Evolutionary conservation across 2,888 invertebrate genomes (phyloP).

Genomic region (Dasypolia templi): DNA sequence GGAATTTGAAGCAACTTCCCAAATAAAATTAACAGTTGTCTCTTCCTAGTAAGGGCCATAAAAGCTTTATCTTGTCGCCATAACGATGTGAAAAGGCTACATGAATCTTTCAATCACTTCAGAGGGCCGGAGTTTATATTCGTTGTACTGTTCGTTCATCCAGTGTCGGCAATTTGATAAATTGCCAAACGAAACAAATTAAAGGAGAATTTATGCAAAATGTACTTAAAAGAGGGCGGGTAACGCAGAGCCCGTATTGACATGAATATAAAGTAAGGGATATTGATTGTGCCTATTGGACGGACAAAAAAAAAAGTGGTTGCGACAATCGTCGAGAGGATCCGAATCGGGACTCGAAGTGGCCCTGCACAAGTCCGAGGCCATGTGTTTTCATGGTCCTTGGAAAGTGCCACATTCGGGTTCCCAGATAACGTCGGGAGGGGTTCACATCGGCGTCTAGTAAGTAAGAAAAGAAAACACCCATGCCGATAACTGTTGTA

Average conservation of each 20-base stretch:
- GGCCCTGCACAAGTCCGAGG: too few relatives aligned
- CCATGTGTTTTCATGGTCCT: too few relatives aligned
- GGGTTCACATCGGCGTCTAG: too few relatives aligned
- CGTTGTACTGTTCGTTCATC: slow-evolving; percentile 47
- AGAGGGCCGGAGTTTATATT: slow-evolving; percentile 51
- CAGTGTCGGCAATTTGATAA: slow-evolving; percentile 47
- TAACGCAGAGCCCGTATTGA: not conserved
- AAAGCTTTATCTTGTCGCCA: slow-evolving; percentile 72
- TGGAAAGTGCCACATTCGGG: too few relatives aligned
- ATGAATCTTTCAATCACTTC: slow-evolving; percentile 68
- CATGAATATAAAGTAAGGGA: not conserved
- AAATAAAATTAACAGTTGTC: slow-evolving; percentile 18
- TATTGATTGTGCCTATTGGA: too few relatives aligned
- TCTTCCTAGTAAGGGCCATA: slow-evolving; percentile 52
- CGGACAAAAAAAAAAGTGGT: too few relatives aligned
- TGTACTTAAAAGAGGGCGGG: slow-evolving; percentile 4
- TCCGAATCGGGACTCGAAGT: too few relatives aligned
- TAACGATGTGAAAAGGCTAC: slow-evolving; percentile 66
- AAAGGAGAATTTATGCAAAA: slow-evolving; percentile 49
- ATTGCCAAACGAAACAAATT: slow-evolving; percentile 53
- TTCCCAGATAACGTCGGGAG: too few relatives aligned
- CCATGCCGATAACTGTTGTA: too few relatives aligned
- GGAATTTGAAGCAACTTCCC: not conserved
- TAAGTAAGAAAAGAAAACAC: too few relatives aligned
- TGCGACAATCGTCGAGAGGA: too few relatives aligned